Evolutionary conservation across 2,888 invertebrate species (phyloP).

Genomic region (Erannis defoliaria): DNA sequence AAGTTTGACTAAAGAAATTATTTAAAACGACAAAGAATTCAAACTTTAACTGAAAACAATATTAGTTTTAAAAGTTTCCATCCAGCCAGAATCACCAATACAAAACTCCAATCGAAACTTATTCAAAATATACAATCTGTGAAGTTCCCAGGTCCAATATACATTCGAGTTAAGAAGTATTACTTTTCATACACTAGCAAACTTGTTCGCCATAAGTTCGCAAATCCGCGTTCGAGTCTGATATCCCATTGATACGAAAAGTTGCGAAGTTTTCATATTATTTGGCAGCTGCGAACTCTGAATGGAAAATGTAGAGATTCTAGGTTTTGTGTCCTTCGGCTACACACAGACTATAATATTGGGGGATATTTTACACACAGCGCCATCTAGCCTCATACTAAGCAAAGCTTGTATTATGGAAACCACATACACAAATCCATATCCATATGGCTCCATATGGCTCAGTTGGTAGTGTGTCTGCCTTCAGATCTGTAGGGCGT

Average conservation of each 20-base stretch:
- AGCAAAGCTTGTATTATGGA: no score
- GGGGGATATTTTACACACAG: no score
- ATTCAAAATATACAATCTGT: slow-evolving; percentile 25
- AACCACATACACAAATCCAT: no score
- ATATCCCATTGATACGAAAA: slow-evolving; percentile 47
- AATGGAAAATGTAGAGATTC: slow-evolving; percentile 17
- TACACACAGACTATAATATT: no score
- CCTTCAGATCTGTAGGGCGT: no score
- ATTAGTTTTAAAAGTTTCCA: slow-evolving; percentile 7
- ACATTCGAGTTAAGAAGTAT: slow-evolving; percentile 26
- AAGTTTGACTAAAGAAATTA: not conserved
- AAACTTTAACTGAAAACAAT: slow-evolving; percentile 1
- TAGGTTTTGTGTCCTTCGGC: not conserved
- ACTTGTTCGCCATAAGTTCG: slow-evolving; percentile 40
- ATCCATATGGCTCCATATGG: no score
- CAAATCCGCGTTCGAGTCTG: slow-evolving; percentile 43
- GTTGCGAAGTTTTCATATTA: slow-evolving; percentile 45
- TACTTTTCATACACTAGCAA: slow-evolving; percentile 34
- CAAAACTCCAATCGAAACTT: slow-evolving; percentile 16
- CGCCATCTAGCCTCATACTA: no score
- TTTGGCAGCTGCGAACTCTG: slow-evolving; percentile 40
- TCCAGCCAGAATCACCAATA: slow-evolving; percentile 15
- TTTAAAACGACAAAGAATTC: not conserved
- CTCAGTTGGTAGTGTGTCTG: no score
- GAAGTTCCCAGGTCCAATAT: slow-evolving; percentile 19